A percentile compares a stretch with the other conserved stretches of the same genome.
Evolutionary conservation across 2,888 invertebrate species (phyloP).

Genomic region (Tethea ocularis): DNA sequence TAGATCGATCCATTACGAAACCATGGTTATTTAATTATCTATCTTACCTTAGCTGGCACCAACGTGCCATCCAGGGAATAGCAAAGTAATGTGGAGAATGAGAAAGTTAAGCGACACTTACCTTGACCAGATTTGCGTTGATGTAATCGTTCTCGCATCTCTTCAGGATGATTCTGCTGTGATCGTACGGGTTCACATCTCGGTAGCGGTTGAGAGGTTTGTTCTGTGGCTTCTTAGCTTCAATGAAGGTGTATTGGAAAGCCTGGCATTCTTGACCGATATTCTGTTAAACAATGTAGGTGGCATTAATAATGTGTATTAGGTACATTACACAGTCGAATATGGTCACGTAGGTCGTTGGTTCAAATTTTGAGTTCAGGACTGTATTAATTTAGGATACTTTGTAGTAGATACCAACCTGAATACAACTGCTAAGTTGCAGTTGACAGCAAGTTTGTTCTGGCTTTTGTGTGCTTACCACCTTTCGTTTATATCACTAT

Average conservation of each 20-base stretch:
- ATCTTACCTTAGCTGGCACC: neutral
- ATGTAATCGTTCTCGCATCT: conserved; percentile 93
- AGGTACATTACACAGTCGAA: too few species aligned
- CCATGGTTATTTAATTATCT: too few species aligned
- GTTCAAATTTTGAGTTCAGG: too few species aligned
- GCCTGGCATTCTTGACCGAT: conserved; percentile 88
- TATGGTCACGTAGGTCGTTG: too few species aligned
- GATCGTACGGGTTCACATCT: conserved; percentile 98
- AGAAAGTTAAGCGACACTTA: conserved; percentile 56
- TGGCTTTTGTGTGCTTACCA: too few species aligned
- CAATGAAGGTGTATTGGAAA: conserved; percentile 85
- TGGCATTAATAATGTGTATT: too few species aligned
- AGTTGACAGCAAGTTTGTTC: too few species aligned
- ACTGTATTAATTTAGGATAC: too few species aligned
- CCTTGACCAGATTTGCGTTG: conserved; percentile 96
- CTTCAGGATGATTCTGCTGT: conserved; percentile 92
- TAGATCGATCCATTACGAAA: too few species aligned
- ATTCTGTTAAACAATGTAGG: conserved; percentile 78
- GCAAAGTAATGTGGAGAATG: neutral
- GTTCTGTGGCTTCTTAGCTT: conserved; percentile 91
- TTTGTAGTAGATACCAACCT: too few species aligned
- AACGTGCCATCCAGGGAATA: neutral
- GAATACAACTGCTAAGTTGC: too few species aligned
- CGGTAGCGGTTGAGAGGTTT: conserved; percentile 94
- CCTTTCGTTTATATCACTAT: too few species aligned